Percentiles rank a stretch among this genome's conserved stretches.
Evolutionary conservation across 2,797 vertebrate genomes (phyloP).

Genomic region (Lophotriccus pileatus): DNA sequence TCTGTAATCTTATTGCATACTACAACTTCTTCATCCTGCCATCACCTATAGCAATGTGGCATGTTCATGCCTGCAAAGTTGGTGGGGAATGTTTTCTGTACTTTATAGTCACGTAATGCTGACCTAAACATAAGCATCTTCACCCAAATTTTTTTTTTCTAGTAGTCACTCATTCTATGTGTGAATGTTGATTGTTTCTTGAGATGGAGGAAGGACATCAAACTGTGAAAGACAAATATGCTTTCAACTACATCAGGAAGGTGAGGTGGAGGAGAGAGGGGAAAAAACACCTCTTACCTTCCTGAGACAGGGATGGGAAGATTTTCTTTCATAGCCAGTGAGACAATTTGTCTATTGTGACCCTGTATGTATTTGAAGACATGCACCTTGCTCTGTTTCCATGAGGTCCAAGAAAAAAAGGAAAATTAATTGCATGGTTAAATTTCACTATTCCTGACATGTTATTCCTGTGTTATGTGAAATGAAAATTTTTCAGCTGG

Average conservation of each 20-base stretch:
- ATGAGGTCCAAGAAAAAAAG: background rate
- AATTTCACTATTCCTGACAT: background rate
- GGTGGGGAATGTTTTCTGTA: accelerated
- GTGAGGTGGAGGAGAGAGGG: background rate
- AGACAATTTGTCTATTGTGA: background rate
- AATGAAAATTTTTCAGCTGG: background rate
- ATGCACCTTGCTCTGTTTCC: background rate
- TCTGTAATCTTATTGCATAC: background rate
- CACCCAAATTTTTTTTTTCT: background rate
- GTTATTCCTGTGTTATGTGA: background rate
- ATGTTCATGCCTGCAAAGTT: background rate
- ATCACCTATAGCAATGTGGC: background rate
- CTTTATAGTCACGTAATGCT: background rate
- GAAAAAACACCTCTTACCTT: accelerated
- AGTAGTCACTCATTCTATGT: background rate
- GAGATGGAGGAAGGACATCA: background rate
- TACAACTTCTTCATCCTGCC: background rate
- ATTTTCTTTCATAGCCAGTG: background rate
- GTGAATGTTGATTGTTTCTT: background rate
- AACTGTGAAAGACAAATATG: background rate
- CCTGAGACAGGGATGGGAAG: background rate
- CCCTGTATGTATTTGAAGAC: background rate
- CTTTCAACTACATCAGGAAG: background rate
- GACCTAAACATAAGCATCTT: background rate
- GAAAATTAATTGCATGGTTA: background rate